Conservation (phyloP, 2,797 vertebrate genomes). For the Gobio occitaniae region DNA sequence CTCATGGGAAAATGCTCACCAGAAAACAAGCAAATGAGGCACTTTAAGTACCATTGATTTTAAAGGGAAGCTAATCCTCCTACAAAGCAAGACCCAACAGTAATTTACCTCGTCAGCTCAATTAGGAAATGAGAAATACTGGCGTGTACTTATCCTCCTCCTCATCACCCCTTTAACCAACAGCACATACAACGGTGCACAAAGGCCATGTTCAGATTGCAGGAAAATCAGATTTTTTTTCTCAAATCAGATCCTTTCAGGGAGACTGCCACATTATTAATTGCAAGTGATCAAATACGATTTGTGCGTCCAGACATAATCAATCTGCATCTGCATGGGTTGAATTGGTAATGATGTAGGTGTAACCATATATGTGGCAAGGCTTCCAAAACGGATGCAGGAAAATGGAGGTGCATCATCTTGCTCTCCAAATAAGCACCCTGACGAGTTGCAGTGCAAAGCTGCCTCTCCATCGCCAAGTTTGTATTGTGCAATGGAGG, state of each 20-base stretch:
- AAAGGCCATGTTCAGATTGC: background rate
- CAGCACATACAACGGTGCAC: slow-evolving; percentile 7
- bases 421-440: background rate
- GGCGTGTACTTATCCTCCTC: slow-evolving; percentile 48
- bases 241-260: background rate
- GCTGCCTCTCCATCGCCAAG: background rate
- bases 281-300: background rate
- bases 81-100: slow-evolving; percentile 62
- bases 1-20: slow-evolving; percentile 55
- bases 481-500: background rate
- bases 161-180: slow-evolving; percentile 27
- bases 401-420: background rate
- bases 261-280: background rate
- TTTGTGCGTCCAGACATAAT: background rate
- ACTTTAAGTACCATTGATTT: slow-evolving; percentile 73
- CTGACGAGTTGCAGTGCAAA: background rate
- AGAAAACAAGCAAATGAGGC: slow-evolving; percentile 59
- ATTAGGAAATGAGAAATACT: slow-evolving; percentile 78
- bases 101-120: slow-evolving; percentile 80
- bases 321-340: background rate
- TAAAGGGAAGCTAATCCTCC: slow-evolving; percentile 68
- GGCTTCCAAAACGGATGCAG: background rate
- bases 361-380: background rate
- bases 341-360: background rate
- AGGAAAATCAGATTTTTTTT: background rate